phyloP scores from a whole-genome alignment of 2,113 vertebrate species.

The Nerophis lumbriciformis region DNA sequence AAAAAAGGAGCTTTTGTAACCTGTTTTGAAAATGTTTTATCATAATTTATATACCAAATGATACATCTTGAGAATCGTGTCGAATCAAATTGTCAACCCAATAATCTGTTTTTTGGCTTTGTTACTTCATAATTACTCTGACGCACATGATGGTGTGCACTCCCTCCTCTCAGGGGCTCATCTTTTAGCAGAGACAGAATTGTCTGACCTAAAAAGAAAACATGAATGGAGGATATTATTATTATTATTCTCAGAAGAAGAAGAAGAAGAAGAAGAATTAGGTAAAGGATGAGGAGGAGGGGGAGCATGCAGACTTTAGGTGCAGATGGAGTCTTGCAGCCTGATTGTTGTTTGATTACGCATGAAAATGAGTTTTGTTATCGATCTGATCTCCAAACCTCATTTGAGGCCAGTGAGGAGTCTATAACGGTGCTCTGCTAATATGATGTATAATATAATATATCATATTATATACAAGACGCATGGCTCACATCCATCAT shows the following conservation, averaged over 20 bases:
- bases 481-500: slow-evolving; percentile 61
- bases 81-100: no score
- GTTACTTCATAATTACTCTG: neutral
- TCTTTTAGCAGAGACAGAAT: slow-evolving; percentile 24
- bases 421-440: slow-evolving; percentile 47
- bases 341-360: slow-evolving; percentile 38
- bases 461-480: slow-evolving; percentile 40
- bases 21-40: no score
- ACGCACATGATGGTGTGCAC: neutral
- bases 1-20: no score
- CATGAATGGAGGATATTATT: slow-evolving; percentile 23
- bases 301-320: neutral
- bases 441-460: slow-evolving; percentile 26
- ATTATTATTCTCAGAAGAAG: slow-evolving; percentile 3
- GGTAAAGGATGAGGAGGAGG: no score
- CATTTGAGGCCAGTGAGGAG: slow-evolving; percentile 47
- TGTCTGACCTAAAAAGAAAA: slow-evolving; percentile 34
- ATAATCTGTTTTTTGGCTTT: no score
- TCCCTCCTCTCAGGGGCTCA: slow-evolving; percentile 8
- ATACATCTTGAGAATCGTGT: no score
- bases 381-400: slow-evolving; percentile 53
- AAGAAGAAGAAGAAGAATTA: neutral
- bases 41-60: no score
- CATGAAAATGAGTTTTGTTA: slow-evolving; percentile 46
- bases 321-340: slow-evolving; percentile 12